Percentiles rank a stretch among this genome's conserved stretches.
These are phyloP conservation scores for Strigamia crassipes DNA, from an alignment of 2,888 invertebrate species.

Conservation along the genomic window DNA sequence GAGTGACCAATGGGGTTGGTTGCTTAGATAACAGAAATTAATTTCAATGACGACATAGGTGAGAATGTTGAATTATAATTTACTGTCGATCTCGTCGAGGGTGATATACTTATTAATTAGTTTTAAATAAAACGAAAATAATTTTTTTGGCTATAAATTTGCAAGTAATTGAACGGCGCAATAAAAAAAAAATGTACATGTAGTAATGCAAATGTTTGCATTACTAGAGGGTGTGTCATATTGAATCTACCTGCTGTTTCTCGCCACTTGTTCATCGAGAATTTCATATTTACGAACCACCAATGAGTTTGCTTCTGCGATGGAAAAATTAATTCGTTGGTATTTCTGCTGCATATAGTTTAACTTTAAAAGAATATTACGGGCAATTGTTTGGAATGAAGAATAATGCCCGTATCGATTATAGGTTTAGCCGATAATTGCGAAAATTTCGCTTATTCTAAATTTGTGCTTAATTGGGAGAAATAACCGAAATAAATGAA, in stretches of 20 bases:
- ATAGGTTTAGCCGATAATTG: neutral
- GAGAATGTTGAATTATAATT: too few relatives aligned
- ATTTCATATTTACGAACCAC: constrained; percentile 14
- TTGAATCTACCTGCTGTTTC: constrained; percentile 26
- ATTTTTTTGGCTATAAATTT: neutral
- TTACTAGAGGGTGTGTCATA: constrained; percentile 35
- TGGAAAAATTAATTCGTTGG: neutral
- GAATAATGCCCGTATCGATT: neutral
- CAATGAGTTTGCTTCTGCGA: constrained; percentile 19
- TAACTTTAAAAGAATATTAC: neutral
- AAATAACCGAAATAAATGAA: neutral
- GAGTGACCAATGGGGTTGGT: too few relatives aligned
- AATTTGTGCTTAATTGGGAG: neutral
- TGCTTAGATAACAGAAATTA: too few relatives aligned
- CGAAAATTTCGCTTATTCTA: neutral
- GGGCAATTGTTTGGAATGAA: neutral
- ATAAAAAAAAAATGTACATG: neutral
- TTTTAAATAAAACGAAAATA: too few relatives aligned
- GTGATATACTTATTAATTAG: too few relatives aligned
- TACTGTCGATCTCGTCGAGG: too few relatives aligned
- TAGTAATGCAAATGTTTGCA: neutral
- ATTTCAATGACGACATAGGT: too few relatives aligned
- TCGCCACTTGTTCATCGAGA: constrained; percentile 12
- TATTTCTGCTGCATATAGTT: constrained; percentile 7
- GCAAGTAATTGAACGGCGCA: neutral